phyloP scores from a whole-genome alignment of 1,140 invertebrate genomes.

The Cyclargus thomasi region DNA sequence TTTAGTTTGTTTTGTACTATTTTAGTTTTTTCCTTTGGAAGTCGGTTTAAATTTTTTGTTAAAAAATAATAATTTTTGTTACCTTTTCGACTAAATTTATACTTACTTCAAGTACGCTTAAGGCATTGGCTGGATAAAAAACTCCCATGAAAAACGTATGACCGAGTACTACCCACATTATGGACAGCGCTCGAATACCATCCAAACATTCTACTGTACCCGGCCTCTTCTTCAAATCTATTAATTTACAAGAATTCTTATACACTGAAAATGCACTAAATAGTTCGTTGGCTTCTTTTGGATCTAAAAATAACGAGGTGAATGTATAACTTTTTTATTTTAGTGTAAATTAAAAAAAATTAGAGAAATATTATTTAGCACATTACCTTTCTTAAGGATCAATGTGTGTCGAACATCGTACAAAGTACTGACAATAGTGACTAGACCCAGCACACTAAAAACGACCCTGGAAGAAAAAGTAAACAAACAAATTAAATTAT shows the following conservation, averaged over 20 bases:
- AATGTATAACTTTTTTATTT: neutral
- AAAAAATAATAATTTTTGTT: too few relatives aligned
- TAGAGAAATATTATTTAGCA: neutral
- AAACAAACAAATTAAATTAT: neutral
- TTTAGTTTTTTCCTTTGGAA: too few relatives aligned
- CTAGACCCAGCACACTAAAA: neutral
- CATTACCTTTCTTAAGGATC: neutral
- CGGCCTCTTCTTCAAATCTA: neutral
- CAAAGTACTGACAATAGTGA: neutral
- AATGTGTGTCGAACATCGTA: neutral
- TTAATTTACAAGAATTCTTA: neutral
- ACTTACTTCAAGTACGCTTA: neutral
- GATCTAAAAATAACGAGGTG: neutral
- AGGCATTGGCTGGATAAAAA: neutral
- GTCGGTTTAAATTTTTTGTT: too few relatives aligned
- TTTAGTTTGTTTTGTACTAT: too few relatives aligned
- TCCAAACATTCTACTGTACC: neutral
- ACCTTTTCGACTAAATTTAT: too few relatives aligned
- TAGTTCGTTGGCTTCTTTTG: neutral
- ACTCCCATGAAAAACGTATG: neutral
- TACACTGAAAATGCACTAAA: neutral
- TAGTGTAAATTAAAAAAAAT: neutral
- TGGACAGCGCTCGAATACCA: neutral
- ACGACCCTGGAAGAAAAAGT: neutral
- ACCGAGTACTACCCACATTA: neutral